A percentile compares a stretch with the other conserved stretches of the same genome.
Evolutionary conservation across 2,888 invertebrate genomes (phyloP).

Genomic region (Stenotaenia linearis): DNA sequence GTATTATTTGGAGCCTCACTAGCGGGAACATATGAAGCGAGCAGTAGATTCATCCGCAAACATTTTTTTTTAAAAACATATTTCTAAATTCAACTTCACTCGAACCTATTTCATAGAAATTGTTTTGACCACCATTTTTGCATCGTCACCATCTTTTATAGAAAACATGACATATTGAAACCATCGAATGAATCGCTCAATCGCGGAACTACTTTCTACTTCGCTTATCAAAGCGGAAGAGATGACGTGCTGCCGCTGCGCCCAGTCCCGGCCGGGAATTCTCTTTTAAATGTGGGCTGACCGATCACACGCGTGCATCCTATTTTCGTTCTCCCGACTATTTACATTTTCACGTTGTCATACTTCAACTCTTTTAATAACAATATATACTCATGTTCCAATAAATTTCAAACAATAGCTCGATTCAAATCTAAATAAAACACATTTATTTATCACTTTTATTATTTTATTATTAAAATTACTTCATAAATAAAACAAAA

Average conservation of each 20-base stretch:
- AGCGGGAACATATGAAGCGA: slow-evolving; percentile 47
- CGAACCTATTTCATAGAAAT: not conserved
- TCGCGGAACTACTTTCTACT: not conserved
- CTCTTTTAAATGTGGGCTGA: not conserved
- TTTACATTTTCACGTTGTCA: not conserved
- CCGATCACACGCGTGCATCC: not conserved
- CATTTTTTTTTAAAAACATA: not conserved
- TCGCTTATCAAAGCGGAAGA: not conserved
- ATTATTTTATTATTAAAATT: too few relatives aligned
- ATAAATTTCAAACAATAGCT: not conserved
- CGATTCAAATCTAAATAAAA: too few relatives aligned
- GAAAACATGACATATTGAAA: not conserved
- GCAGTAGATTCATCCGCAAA: slow-evolving; percentile 44
- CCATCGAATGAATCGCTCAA: not conserved
- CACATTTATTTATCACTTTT: too few relatives aligned
- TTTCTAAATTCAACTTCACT: not conserved
- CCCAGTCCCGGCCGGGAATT: not conserved
- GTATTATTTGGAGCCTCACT: slow-evolving; percentile 47
- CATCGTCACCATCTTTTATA: not conserved
- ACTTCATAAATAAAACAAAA: too few relatives aligned
- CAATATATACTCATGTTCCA: too few relatives aligned
- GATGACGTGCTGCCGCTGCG: not conserved
- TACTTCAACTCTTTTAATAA: not conserved
- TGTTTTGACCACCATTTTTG: not conserved
- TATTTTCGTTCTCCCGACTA: not conserved